Percentiles rank a stretch among this genome's conserved stretches.
These are phyloP conservation scores for Alentia gelatinosa DNA, from an alignment of 2,888 invertebrate genomes.

Conservation along the genomic window DNA sequence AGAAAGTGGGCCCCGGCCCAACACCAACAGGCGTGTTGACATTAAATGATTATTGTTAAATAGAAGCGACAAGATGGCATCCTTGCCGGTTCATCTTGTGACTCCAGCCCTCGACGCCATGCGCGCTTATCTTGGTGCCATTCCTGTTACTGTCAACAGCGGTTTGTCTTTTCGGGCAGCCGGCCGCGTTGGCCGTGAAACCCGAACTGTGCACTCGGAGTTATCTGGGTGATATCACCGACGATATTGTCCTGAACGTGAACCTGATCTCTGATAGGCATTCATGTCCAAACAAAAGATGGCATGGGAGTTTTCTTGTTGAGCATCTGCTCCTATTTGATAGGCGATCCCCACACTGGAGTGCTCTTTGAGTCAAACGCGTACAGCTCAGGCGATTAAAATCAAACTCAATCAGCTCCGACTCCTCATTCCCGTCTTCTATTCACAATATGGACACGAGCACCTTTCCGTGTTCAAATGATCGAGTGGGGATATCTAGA, in stretches of 20 bases:
- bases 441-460: too few species aligned
- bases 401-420: not conserved
- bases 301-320: not conserved
- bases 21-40: slow-evolving; percentile 51
- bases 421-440: not conserved
- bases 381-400: not conserved
- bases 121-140: slow-evolving; percentile 28
- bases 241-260: not conserved
- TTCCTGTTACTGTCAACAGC: slow-evolving; percentile 53
- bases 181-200: slow-evolving; percentile 21
- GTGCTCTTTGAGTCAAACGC: not conserved
- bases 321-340: not conserved
- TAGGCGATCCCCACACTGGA: not conserved
- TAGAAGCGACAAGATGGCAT: slow-evolving; percentile 47
- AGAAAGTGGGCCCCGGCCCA: slow-evolving; percentile 25
- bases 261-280: slow-evolving; percentile 19
- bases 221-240: slow-evolving; percentile 1
- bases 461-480: too few species aligned
- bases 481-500: too few species aligned
- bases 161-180: slow-evolving; percentile 47
- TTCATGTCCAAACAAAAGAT: slow-evolving; percentile 29
- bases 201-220: slow-evolving; percentile 27
- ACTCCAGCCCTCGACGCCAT: not conserved
- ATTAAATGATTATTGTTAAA: slow-evolving; percentile 50
- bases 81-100: slow-evolving; percentile 50